These are phyloP conservation scores for Lepidochrysops patricia DNA, from an alignment of 2,888 invertebrate species.

Conservation along the genomic window DNA sequence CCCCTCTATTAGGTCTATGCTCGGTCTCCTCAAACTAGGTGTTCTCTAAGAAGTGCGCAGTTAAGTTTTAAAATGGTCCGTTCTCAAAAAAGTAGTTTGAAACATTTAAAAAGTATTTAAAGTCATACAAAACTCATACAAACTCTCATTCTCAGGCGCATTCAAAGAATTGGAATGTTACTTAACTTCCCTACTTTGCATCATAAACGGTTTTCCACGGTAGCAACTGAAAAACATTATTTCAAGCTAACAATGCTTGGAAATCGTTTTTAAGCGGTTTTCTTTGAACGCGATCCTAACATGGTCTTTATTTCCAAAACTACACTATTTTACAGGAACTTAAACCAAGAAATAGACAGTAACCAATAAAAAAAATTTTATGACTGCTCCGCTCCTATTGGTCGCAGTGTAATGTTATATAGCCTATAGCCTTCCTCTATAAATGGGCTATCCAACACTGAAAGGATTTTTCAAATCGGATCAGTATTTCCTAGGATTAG, in stretches of 20 bases:
- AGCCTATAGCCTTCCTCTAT: too few species aligned
- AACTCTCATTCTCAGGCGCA: neutral
- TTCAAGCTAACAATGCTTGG: conserved; percentile 6
- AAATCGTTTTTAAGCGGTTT: conserved; percentile 1
- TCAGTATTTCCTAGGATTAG: too few species aligned
- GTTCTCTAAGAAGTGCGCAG: neutral
- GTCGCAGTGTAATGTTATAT: too few species aligned
- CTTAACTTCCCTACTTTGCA: conserved; percentile 3
- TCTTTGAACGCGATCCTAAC: neutral
- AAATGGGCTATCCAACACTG: too few species aligned
- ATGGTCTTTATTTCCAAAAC: neutral
- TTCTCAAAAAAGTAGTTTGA: neutral
- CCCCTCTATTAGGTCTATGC: too few species aligned
- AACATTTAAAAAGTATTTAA: neutral
- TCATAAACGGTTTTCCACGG: conserved; percentile 1
- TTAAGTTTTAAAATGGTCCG: neutral
- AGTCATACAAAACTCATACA: neutral
- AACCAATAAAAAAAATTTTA: too few species aligned
- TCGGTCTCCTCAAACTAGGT: too few species aligned
- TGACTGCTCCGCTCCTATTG: too few species aligned
- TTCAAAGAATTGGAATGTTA: conserved; percentile 6
- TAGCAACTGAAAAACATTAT: conserved; percentile 4
- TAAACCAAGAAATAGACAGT: too few species aligned
- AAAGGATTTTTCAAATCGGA: too few species aligned
- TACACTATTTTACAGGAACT: too few species aligned